phyloP scores from a whole-genome alignment of 2,113 vertebrate species.

The Amblyopsis rosae region DNA sequence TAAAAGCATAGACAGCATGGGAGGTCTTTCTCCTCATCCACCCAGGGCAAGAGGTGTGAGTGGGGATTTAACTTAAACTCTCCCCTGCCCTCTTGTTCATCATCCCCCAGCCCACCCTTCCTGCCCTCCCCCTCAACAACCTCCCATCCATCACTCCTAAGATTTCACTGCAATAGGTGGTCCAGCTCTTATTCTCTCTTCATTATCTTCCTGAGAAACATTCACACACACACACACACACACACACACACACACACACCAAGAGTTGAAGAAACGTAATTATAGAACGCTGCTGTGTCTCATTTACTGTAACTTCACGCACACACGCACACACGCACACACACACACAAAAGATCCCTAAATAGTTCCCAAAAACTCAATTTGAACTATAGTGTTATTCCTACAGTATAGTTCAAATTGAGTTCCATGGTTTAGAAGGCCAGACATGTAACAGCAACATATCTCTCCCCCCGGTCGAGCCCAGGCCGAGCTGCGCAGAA shows the following conservation, averaged over 20 bases:
- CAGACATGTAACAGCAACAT: constrained; percentile 13
- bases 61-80: constrained; percentile 59
- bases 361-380: background rate
- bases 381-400: background rate
- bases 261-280: constrained; percentile 10
- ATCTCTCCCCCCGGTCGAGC: background rate
- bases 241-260: constrained; percentile 16
- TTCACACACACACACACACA: constrained; percentile 4
- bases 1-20: constrained; percentile 50
- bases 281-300: background rate
- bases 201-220: constrained; percentile 58
- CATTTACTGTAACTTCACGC: too few relatives aligned
- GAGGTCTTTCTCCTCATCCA: constrained; percentile 60
- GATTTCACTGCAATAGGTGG: constrained; percentile 77
- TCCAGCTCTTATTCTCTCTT: constrained; percentile 42
- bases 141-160: constrained; percentile 77
- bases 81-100: constrained; percentile 2
- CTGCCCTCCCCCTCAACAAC: constrained; percentile 61
- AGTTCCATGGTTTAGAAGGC: background rate
- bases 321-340: too few relatives aligned
- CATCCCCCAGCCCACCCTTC: background rate
- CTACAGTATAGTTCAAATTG: background rate
- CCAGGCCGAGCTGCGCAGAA: constrained; percentile 29
- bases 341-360: constrained; percentile 1
- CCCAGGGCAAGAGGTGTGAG: constrained; percentile 61